phyloP scores from a whole-genome alignment of 1,140 invertebrate species.

The Hypothenemus hampei region DNA sequence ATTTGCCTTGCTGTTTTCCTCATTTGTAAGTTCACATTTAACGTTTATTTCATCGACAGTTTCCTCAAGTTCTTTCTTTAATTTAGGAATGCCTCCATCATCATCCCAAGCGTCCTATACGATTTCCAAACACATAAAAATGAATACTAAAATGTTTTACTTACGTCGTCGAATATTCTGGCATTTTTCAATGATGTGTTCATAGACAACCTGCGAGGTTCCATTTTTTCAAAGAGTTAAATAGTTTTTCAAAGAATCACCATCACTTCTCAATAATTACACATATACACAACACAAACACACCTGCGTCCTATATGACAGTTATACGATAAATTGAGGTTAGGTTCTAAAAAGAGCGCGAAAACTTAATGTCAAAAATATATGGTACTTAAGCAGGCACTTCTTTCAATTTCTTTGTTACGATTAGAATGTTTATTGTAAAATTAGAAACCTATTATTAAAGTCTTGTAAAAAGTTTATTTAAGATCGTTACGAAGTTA shows the following conservation, averaged over 20 bases:
- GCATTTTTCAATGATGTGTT: conserved; percentile 40
- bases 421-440: too few species aligned
- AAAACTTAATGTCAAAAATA: too few species aligned
- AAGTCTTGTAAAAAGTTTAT: too few species aligned
- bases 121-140: background rate
- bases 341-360: too few species aligned
- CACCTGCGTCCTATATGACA: too few species aligned
- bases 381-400: too few species aligned
- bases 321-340: too few species aligned
- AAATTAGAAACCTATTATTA: too few species aligned
- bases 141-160: conserved; percentile 4
- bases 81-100: background rate
- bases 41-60: background rate
- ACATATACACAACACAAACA: too few species aligned
- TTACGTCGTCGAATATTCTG: conserved; percentile 42
- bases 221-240: conserved; percentile 3
- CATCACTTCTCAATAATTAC: too few species aligned
- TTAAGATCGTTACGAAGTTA: conserved; percentile 13
- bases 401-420: too few species aligned
- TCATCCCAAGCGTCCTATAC: conserved; percentile 25
- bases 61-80: background rate
- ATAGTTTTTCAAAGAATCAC: too few species aligned
- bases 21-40: background rate
- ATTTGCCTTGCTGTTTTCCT: conserved; percentile 8
- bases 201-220: conserved; percentile 28